These are phyloP conservation scores for Atractosteus spatula DNA, from an alignment of 2,113 vertebrate genomes.

Conservation along the genomic window DNA sequence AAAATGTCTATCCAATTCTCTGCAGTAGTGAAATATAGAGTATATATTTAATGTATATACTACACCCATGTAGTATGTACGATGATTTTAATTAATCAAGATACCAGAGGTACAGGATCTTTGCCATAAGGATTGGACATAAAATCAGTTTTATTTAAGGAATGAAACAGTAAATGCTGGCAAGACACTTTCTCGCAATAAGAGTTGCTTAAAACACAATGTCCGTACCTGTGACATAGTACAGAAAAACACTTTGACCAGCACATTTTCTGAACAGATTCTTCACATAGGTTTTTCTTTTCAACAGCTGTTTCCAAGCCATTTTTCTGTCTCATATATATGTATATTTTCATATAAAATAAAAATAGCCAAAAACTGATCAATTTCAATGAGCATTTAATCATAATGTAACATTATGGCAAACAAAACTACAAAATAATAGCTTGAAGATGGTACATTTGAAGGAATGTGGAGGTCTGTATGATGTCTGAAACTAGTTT, in stretches of 20 bases:
- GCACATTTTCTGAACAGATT: slow-evolving; percentile 15
- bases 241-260: slow-evolving; percentile 8
- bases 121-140: too few species aligned
- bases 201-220: slow-evolving; percentile 7
- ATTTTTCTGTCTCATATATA: slow-evolving; percentile 3
- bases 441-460: slow-evolving; percentile 36
- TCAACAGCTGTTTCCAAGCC: background rate
- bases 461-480: slow-evolving; percentile 23
- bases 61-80: too few species aligned
- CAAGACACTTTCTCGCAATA: too few species aligned
- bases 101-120: too few species aligned
- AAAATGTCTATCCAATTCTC: too few species aligned
- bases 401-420: slow-evolving; percentile 9
- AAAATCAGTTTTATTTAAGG: too few species aligned
- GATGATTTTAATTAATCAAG: too few species aligned
- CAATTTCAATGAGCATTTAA: slow-evolving; percentile 4
- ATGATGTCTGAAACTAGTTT: slow-evolving; percentile 47
- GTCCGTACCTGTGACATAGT: slow-evolving; percentile 15
- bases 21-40: too few species aligned
- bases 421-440: background rate
- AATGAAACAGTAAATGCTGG: too few species aligned
- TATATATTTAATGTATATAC: too few species aligned
- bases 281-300: slow-evolving; percentile 5
- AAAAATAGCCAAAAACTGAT: background rate
- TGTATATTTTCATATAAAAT: background rate